These are phyloP conservation scores for Oenanthe oenanthe DNA, from an alignment of 2,113 vertebrate genomes.

Conservation along the genomic window DNA sequence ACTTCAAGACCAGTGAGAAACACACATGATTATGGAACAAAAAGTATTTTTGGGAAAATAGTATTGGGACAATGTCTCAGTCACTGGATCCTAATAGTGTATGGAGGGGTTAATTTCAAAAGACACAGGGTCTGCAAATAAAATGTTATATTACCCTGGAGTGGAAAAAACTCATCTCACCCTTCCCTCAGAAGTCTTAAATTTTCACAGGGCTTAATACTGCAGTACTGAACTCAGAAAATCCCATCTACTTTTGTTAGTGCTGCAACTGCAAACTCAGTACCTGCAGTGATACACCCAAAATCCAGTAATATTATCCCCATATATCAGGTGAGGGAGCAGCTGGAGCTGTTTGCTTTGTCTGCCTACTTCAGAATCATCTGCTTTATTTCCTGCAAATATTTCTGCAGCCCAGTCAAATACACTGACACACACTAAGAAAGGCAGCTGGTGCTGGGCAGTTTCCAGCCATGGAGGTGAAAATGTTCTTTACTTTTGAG, in stretches of 20 bases:
- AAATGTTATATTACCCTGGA: background rate
- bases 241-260: background rate
- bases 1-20: background rate
- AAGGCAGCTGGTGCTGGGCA: background rate
- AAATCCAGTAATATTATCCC: background rate
- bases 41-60: background rate
- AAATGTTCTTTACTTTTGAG: conserved; percentile 30
- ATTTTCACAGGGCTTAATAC: background rate
- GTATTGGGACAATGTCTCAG: background rate
- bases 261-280: background rate
- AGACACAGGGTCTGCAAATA: background rate
- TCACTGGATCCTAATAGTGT: background rate
- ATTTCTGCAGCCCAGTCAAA: background rate
- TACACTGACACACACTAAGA: background rate
- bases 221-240: background rate
- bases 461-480: background rate
- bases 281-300: background rate
- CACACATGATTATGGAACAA: background rate
- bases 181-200: background rate
- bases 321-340: background rate
- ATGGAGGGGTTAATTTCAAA: background rate
- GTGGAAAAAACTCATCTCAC: background rate
- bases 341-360: background rate
- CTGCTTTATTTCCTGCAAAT: background rate
- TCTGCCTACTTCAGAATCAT: background rate